Conservation (phyloP, 2,797 vertebrate species). For the Chaetophractus vellerosus region DNA sequence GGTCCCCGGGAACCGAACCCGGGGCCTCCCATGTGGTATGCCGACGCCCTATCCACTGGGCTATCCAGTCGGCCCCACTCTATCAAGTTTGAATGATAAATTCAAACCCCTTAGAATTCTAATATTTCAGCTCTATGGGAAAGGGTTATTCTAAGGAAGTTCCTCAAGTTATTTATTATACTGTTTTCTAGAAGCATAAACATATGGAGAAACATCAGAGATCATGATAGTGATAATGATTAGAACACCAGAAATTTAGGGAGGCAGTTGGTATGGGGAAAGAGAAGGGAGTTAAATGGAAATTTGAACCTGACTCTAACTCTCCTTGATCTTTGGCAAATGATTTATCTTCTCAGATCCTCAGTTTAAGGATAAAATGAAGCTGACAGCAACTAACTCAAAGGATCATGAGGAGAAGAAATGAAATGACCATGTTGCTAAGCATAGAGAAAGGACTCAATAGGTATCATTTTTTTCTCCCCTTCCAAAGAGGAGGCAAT, state of each 20-base stretch:
- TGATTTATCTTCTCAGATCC: slow-evolving; percentile 30
- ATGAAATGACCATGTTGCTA: not conserved
- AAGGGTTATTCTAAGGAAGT: slow-evolving; percentile 10
- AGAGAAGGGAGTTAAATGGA: not conserved
- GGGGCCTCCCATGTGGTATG: no score
- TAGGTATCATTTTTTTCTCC: not conserved
- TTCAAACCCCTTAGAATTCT: not conserved
- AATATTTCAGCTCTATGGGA: not conserved
- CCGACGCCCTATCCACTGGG: no score
- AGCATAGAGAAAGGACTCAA: not conserved
- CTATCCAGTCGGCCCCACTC: no score
- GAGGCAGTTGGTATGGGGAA: not conserved
- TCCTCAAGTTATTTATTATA: not conserved
- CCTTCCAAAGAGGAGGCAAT: not conserved
- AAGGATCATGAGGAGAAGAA: slow-evolving; percentile 26
- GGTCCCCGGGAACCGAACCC: no score
- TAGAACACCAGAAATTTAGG: not conserved
- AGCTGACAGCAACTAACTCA: not conserved
- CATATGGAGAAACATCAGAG: not conserved
- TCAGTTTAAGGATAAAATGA: slow-evolving; percentile 62
- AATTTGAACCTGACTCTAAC: not conserved
- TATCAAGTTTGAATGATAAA: not conserved
- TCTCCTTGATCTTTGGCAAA: slow-evolving; percentile 13
- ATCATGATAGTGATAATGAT: not conserved
- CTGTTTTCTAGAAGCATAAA: slow-evolving; percentile 32